These are phyloP conservation scores for Australoheros scitulus DNA, from an alignment of 2,113 vertebrate genomes.

Conservation along the genomic window DNA sequence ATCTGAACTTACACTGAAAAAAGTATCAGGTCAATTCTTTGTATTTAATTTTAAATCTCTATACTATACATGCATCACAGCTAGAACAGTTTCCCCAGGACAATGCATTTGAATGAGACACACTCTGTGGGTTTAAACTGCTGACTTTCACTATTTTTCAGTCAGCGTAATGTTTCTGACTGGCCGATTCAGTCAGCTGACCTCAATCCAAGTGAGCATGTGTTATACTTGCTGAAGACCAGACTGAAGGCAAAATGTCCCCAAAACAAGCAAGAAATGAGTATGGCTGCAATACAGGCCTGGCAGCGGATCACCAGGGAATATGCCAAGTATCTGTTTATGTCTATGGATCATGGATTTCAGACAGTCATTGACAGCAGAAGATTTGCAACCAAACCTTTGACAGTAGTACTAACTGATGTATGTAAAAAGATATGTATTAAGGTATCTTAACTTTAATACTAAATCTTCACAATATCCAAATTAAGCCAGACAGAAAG, in stretches of 20 bases:
- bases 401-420: not conserved
- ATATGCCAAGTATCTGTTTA: constrained; percentile 56
- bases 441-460: constrained; percentile 10
- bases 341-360: constrained; percentile 35
- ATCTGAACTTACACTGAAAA: not conserved
- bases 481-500: not conserved
- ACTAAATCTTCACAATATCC: not conserved
- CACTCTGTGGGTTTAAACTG: constrained; percentile 17
- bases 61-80: not conserved
- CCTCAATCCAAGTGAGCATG: constrained; percentile 55
- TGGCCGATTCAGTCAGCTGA: constrained; percentile 46
- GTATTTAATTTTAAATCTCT: not conserved
- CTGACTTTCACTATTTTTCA: constrained; percentile 21
- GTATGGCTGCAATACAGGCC: constrained; percentile 52
- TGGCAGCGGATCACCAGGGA: constrained; percentile 51
- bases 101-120: constrained; percentile 9
- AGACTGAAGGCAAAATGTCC: constrained; percentile 52
- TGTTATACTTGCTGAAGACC: constrained; percentile 52
- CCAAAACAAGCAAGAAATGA: constrained; percentile 57
- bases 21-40: not conserved
- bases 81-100: not conserved
- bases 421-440: not conserved
- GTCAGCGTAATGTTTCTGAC: constrained; percentile 26
- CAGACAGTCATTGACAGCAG: constrained; percentile 19
- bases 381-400: constrained; percentile 13